These are phyloP conservation scores for Piprites chloris DNA, from an alignment of 2,113 vertebrate genomes.

Conservation along the genomic window DNA sequence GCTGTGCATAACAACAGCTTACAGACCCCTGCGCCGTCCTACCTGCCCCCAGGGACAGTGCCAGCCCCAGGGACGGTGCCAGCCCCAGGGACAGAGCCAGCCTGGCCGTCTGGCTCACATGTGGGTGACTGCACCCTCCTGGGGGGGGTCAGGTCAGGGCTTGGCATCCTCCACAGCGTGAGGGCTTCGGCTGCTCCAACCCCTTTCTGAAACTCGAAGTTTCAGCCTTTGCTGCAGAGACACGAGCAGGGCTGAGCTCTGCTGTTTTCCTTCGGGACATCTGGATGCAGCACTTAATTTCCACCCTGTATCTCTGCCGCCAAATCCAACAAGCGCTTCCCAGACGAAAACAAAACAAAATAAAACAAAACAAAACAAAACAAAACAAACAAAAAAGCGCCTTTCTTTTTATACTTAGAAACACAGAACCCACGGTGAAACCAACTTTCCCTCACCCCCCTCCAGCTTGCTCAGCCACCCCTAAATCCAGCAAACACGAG, in stretches of 20 bases:
- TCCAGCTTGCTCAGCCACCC: background rate
- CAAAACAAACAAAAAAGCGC: too few species aligned
- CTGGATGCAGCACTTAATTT: rapidly evolving
- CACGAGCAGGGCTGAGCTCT: background rate
- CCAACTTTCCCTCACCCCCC: background rate
- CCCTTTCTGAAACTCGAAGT: background rate
- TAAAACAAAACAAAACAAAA: too few species aligned
- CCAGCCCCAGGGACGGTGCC: background rate
- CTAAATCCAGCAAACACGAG: background rate
- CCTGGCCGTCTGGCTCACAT: rapidly evolving
- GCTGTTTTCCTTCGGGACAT: background rate
- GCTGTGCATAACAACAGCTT: background rate
- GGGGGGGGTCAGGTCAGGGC: background rate
- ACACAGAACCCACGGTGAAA: background rate
- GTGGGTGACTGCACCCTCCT: rapidly evolving
- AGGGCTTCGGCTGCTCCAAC: background rate
- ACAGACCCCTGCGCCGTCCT: background rate
- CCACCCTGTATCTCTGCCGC: background rate
- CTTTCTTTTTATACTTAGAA: background rate
- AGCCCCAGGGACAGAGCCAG: background rate
- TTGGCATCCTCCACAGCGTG: rapidly evolving
- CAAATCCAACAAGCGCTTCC: background rate
- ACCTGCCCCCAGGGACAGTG: background rate
- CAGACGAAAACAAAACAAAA: background rate
- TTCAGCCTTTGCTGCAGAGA: background rate